These are phyloP conservation scores for Linnaemya vulpina DNA, from an alignment of 2,888 invertebrate species.

Conservation along the genomic window DNA sequence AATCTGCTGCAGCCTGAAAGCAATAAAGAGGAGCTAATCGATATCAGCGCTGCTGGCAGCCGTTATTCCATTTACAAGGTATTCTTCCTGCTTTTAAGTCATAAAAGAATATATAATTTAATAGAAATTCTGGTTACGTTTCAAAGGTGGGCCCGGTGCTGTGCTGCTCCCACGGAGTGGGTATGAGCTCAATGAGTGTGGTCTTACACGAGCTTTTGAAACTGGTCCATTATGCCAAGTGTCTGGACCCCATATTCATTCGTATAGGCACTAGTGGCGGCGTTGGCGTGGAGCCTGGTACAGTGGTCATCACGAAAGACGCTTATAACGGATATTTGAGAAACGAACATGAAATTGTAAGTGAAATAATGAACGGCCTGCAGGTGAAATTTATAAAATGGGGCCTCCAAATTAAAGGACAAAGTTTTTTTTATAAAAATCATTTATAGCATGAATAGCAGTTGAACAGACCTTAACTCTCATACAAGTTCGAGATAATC, in stretches of 20 bases:
- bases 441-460: no score
- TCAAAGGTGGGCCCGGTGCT: slow-evolving; percentile 80
- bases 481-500: no score
- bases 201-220: slow-evolving; percentile 98
- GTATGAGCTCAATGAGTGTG: slow-evolving; percentile 97
- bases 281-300: slow-evolving; percentile 94
- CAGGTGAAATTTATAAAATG: no score
- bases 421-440: no score
- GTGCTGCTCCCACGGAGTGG: slow-evolving; percentile 92
- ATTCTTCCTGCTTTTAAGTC: neutral
- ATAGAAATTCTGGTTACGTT: neutral
- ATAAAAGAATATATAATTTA: no score
- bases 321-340: slow-evolving; percentile 93
- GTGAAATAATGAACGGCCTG: slow-evolving; percentile 75
- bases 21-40: slow-evolving; percentile 90
- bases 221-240: slow-evolving; percentile 95
- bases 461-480: no score
- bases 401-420: no score
- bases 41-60: slow-evolving; percentile 93
- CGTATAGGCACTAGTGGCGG: slow-evolving; percentile 97
- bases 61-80: slow-evolving; percentile 97
- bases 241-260: slow-evolving; percentile 93
- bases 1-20: slow-evolving; percentile 90
- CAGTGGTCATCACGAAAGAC: slow-evolving; percentile 95
- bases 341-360: slow-evolving; percentile 91